Conservation (phyloP, 2,888 invertebrate genomes). For the Drosophila rellima region DNA sequence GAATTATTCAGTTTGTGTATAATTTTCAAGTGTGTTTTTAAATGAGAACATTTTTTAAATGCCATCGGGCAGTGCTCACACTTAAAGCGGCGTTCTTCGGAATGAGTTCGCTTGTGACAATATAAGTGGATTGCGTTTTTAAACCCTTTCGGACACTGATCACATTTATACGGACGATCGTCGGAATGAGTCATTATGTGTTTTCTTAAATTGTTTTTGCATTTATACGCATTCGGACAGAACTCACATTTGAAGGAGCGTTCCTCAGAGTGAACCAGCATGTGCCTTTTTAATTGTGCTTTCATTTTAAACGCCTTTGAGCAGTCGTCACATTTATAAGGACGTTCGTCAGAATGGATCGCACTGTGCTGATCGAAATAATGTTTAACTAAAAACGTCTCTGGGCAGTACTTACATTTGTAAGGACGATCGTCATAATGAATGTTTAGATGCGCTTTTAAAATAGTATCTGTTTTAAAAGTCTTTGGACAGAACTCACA, state of each 20-base stretch:
- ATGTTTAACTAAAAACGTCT: neutral
- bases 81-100: neutral
- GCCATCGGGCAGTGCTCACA: neutral
- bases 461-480: neutral
- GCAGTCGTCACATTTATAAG: slow-evolving; percentile 1
- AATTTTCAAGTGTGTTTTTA: neutral
- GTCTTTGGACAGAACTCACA: neutral
- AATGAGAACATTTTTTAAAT: neutral
- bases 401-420: neutral
- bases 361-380: neutral
- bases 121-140: neutral
- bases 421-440: neutral
- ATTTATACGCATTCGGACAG: too few species aligned
- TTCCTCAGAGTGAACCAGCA: neutral
- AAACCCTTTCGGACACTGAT: neutral
- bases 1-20: neutral
- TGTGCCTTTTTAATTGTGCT: neutral
- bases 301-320: neutral
- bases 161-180: neutral
- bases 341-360: neutral
- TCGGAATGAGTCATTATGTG: neutral
- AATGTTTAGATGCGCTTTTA: neutral
- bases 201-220: too few species aligned
- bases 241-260: neutral
- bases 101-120: neutral